These are phyloP conservation scores for Picus viridis DNA, from an alignment of 2,797 vertebrate genomes.

Conservation along the genomic window DNA sequence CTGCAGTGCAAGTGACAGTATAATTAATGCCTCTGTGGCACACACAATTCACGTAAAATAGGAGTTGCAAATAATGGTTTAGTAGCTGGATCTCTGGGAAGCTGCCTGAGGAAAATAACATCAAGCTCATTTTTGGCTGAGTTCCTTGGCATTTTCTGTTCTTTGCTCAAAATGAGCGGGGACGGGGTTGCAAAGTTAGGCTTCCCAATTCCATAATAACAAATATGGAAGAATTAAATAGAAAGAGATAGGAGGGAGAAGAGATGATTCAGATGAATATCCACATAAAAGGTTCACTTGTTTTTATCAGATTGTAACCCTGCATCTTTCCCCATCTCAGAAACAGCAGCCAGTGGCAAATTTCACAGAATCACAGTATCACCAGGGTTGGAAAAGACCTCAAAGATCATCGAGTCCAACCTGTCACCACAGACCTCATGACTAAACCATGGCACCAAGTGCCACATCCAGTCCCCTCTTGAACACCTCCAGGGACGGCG, in stretches of 20 bases:
- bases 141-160: background rate
- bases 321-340: background rate
- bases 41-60: background rate
- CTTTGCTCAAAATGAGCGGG: background rate
- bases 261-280: background rate
- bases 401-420: no score
- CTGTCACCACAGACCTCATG: no score
- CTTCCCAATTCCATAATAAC: background rate
- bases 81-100: background rate
- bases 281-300: background rate
- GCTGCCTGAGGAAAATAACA: background rate
- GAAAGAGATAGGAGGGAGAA: background rate
- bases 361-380: background rate
- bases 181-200: background rate
- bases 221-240: background rate
- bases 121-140: background rate
- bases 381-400: no score
- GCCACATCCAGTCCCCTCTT: no score
- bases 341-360: background rate
- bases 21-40: constrained; percentile 6
- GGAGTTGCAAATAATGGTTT: background rate
- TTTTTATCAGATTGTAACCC: background rate
- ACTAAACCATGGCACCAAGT: no score
- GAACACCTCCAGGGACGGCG: no score
- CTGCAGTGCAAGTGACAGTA: background rate